Evolutionary conservation across 2,888 invertebrate species (phyloP), one percentile per base, ranked within the genome.

Genomic region (Ctenicera cuprea): DNA sequence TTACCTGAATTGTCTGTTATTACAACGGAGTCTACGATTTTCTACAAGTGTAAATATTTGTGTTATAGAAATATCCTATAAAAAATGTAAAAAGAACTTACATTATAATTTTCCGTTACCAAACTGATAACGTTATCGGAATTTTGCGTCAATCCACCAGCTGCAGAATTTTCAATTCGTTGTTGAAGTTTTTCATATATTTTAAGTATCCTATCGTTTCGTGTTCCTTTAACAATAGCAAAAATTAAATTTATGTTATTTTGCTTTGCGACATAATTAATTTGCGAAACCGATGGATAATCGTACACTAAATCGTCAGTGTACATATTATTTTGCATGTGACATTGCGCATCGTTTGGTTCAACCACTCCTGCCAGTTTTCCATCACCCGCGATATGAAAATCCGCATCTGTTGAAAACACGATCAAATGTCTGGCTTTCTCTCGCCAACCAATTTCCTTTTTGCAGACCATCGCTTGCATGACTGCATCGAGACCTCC

Each of bases 401-500:
- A 95, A 2, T 90, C 88, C 1, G 92, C 94, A 85, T 96, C 94
- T 0, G 95, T 94, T 0, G 95, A 91, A 79, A 94, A 92, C 0
- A 97, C 90, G 45, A 97, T 85, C 78, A 97, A 90, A 85, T 93
- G 93, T 12, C 85, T 73, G 8, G 94, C 94, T 64, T 92, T 89
- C 0, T 89, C 85, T 78, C 96, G 88, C 97, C 97, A 97, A 12
- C 93, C 94, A 79, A 96, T 93, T 79, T 90, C 86, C 12, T 92
- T 80, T 77, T 90, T 87, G 81, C 94, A 94, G 4, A 91, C 92
- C 73, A 96, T 92, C 0, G 92, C 94, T 87, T 97, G 97, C 89
- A 97, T 94, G 26, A 97, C 89, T 3, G 95, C 97, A 84, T 97
- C 97, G 61, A 97, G 90, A 0, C 96, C 95, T 7, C 96, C 95